Conservation (phyloP, 2,113 vertebrate species). For the Neofelis nebulosa region DNA sequence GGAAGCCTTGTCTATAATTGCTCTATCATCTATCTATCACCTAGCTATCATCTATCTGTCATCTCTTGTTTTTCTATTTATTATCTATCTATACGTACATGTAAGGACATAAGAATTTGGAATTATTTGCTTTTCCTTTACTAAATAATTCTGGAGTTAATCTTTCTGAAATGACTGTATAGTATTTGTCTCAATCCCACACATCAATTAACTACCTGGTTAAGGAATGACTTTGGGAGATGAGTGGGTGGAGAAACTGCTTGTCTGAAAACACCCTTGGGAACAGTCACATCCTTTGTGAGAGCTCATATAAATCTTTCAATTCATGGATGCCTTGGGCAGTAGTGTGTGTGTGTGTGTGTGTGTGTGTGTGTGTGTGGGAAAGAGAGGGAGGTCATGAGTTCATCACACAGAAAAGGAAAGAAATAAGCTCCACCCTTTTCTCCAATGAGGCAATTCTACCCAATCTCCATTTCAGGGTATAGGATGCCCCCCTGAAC, state of each 20-base stretch:
- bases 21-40: neutral
- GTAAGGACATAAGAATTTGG: neutral
- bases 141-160: neutral
- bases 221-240: constrained; percentile 54
- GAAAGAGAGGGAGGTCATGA: neutral
- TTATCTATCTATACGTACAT: neutral
- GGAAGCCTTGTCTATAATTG: neutral
- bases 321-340: neutral
- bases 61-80: neutral
- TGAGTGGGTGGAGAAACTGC: constrained; percentile 35
- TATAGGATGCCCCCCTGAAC: neutral
- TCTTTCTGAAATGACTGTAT: neutral
- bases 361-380: neutral
- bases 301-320: neutral
- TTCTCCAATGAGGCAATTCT: neutral
- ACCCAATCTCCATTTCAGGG: neutral
- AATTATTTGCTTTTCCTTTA: constrained; percentile 17
- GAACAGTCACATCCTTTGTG: constrained; percentile 35
- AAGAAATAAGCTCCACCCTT: neutral
- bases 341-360: neutral
- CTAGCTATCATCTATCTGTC: neutral
- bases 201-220: neutral
- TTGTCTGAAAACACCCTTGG: neutral
- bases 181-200: neutral
- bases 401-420: constrained; percentile 38